A percentile compares a stretch with the other conserved stretches of the same genome.
Conservation (phyloP, 2,888 invertebrate species). For the Drosophila kokeensis region DNA sequence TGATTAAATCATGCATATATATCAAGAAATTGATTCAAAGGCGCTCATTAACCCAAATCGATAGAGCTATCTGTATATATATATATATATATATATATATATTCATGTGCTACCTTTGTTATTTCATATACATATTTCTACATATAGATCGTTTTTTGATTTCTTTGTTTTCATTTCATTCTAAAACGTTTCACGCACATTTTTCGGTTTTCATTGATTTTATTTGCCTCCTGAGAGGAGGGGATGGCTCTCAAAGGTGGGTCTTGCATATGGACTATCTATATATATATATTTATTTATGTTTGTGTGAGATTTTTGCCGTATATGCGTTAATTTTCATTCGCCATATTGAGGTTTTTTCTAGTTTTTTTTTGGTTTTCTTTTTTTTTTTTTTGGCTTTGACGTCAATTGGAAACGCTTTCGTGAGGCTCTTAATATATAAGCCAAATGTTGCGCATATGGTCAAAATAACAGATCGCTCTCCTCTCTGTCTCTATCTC, state of each 20-base stretch:
- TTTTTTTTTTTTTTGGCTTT: conserved; percentile 26
- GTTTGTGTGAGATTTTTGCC: conserved; percentile 49
- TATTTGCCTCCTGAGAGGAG: conserved; percentile 7
- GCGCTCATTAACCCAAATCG: conserved; percentile 70
- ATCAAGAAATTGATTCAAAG: conserved; percentile 33
- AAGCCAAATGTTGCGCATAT: conserved; percentile 46
- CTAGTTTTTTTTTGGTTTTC: conserved; percentile 9
- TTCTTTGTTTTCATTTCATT: conserved; percentile 14
- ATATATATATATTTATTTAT: conserved; percentile 5
- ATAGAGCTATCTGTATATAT: conserved; percentile 1
- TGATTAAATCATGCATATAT: neutral
- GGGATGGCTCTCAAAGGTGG: neutral
- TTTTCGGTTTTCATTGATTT: conserved; percentile 52
- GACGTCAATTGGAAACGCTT: conserved; percentile 55
- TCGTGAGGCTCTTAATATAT: conserved; percentile 24
- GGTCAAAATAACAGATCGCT: conserved; percentile 33
- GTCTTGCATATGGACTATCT: neutral
- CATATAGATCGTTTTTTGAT: conserved; percentile 1
- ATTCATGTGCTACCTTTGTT: neutral
- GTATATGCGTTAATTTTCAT: conserved; percentile 72
- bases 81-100: neutral
- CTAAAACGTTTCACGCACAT: conserved; percentile 19
- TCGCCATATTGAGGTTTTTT: conserved; percentile 41
- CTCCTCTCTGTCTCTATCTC: too few species aligned
- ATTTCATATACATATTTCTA: neutral